A percentile compares a stretch with the other conserved stretches of the same genome.
phyloP scores from a whole-genome alignment of 1,140 invertebrate species.

The Odontomachus brunneus region DNA sequence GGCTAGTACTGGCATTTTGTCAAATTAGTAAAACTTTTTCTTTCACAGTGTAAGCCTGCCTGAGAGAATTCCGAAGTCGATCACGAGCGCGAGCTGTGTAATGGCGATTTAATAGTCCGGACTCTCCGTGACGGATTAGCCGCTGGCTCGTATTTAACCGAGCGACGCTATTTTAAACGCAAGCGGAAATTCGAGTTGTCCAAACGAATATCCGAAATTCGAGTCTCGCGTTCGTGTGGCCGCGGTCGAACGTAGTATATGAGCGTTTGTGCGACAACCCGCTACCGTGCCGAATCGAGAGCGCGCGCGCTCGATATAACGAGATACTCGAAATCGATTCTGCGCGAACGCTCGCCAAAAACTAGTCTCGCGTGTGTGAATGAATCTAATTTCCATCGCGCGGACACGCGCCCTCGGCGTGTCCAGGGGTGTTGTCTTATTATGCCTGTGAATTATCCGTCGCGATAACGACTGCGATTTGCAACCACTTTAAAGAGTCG shows the following conservation, averaged over 20 bases:
- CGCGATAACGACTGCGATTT: constrained; percentile 67
- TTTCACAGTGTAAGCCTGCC: too few species aligned
- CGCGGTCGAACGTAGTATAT: neutral
- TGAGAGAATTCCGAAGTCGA: too few species aligned
- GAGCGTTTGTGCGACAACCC: neutral
- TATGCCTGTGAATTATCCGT: constrained; percentile 66
- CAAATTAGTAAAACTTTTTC: too few species aligned
- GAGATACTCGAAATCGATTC: constrained; percentile 66
- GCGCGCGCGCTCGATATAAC: neutral
- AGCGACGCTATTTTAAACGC: neutral
- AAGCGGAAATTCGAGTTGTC: neutral
- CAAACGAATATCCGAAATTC: neutral
- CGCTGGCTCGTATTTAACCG: neutral
- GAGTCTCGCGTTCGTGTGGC: neutral
- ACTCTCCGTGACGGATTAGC: too few species aligned
- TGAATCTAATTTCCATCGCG: constrained; percentile 69
- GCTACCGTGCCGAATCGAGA: neutral
- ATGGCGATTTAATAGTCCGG: too few species aligned
- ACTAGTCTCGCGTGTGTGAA: constrained; percentile 57
- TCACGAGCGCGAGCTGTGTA: too few species aligned
- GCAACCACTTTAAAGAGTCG: constrained; percentile 34
- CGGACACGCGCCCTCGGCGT: constrained; percentile 21
- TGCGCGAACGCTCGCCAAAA: constrained; percentile 15
- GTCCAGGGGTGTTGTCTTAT: constrained; percentile 70
- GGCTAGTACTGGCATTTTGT: too few species aligned